Evolutionary conservation across 2,888 invertebrate species (phyloP).

Genomic region (Leptinotarsa peninsularis): DNA sequence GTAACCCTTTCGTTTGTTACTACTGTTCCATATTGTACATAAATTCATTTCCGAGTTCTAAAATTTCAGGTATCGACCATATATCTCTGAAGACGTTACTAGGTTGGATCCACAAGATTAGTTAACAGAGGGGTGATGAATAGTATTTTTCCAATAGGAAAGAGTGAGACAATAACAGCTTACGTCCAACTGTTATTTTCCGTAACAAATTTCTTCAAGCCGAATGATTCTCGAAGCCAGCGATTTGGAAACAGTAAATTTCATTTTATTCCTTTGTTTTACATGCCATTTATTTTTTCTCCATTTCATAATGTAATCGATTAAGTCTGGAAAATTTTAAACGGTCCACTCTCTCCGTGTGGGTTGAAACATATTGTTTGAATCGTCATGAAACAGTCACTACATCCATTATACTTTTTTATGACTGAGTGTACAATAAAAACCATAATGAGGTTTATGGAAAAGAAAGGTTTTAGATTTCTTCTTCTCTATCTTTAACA

Average conservation of each 20-base stretch:
- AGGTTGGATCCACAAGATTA: too few relatives aligned
- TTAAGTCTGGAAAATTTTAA: slow-evolving; percentile 24
- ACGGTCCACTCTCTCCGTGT: background rate
- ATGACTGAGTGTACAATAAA: background rate
- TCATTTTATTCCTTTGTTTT: slow-evolving; percentile 60
- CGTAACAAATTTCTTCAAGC: slow-evolving; percentile 53
- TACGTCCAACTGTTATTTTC: slow-evolving; percentile 56
- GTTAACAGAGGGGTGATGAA: background rate
- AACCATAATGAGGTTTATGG: too few relatives aligned
- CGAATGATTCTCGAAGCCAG: slow-evolving; percentile 55
- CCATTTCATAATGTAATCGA: slow-evolving; percentile 43
- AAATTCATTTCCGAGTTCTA: too few relatives aligned
- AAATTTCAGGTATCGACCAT: too few relatives aligned
- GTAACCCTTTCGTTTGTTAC: too few relatives aligned
- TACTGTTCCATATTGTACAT: too few relatives aligned
- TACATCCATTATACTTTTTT: background rate
- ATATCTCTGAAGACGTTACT: too few relatives aligned
- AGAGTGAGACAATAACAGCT: background rate
- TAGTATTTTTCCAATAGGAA: background rate
- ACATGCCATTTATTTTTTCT: slow-evolving; percentile 59
- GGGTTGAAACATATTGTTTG: background rate
- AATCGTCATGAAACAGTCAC: background rate
- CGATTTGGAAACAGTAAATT: slow-evolving; percentile 61
- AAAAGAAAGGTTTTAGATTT: too few relatives aligned
- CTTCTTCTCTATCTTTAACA: too few relatives aligned